Base-by-base conservation (phyloP, 2,797 vertebrate genomes). In the Semaprochilodus insignis region DNA sequence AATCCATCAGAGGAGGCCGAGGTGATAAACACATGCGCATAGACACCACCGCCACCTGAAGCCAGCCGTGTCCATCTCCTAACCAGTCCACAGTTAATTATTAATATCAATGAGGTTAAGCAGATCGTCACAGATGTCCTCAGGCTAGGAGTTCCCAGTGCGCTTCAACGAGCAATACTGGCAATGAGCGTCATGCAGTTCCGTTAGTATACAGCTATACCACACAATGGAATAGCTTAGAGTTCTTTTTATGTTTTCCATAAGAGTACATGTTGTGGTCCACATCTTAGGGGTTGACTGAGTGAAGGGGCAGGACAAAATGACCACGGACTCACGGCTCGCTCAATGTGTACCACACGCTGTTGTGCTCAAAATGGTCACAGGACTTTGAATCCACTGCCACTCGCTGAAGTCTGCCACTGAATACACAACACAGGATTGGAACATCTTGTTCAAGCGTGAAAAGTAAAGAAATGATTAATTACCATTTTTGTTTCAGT, bases 381-480 rank as follows among this genome's bases (percentile, higher is more conserved):
- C n/a, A 44, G 34, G 48, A 72, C 60, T 82, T 52, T 77, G 16
- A 63, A 11, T 72, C 48, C 74, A 62, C 31, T 17, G 48, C 66
- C 31, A 81, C 80, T 70, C 17, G 60, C 71, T 76, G 80, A 62
- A 27, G 48, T 62, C 23, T 23, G 25, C n/a, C 40, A 77, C 74
- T 57, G 69, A 48, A 72, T 55, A 23, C n/a, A 13, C 52, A 57
- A 15, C 44, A 48, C 8, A 48, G 44, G 44, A 48, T 48, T 48
- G 44, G 44, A 48, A 48, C 44, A 10, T 48, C 10, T 48, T 36
- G 31, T 66, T 31, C 71, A 55, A 73, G 51, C 19, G 25, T 19
- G 4, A 44, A 72, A 25, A 5, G 21, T 21, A 31, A 8, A 36
- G 54, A 63, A 36, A 60, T 65, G 13, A 78, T 14, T 23, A 36